These are phyloP conservation scores for Silurus lanzhouensis DNA, from an alignment of 2,797 vertebrate species.

Conservation along the genomic window DNA sequence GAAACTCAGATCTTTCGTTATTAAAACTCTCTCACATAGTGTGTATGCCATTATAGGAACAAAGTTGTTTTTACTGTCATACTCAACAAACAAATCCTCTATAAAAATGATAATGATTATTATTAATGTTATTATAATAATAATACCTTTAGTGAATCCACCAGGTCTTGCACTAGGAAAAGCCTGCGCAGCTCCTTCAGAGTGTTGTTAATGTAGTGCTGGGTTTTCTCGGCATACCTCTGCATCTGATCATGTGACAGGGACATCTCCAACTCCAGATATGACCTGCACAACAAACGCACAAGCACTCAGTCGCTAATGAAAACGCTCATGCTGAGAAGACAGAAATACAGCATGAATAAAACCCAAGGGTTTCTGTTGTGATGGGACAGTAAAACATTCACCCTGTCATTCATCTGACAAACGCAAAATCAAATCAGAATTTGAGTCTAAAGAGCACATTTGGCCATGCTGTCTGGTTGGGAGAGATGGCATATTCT, in stretches of 20 bases:
- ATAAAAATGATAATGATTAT: neutral
- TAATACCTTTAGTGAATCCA: constrained; percentile 87
- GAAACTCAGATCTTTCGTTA: neutral
- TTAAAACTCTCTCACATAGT: neutral
- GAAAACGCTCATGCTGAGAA: neutral
- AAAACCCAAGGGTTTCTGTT: neutral
- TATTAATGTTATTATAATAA: neutral
- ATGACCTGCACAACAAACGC: constrained; percentile 70
- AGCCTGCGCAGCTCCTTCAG: constrained; percentile 84
- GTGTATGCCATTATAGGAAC: neutral
- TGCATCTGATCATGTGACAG: constrained; percentile 88
- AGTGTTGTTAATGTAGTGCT: constrained; percentile 80
- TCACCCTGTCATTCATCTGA: neutral
- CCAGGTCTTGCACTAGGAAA: constrained; percentile 87
- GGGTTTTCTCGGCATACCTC: constrained; percentile 83
- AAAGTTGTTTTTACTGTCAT: neutral
- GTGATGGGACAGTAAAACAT: neutral
- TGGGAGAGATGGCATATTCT: neutral
- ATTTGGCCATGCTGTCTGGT: too few relatives aligned
- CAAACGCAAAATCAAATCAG: neutral
- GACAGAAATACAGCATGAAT: neutral
- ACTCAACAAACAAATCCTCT: neutral
- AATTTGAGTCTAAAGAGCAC: neutral
- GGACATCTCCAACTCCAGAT: constrained; percentile 84
- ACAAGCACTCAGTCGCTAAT: neutral